Percentiles rank a stretch among this genome's conserved stretches.
Conservation (phyloP, 2,113 vertebrate genomes). For the Petroica traversi region DNA sequence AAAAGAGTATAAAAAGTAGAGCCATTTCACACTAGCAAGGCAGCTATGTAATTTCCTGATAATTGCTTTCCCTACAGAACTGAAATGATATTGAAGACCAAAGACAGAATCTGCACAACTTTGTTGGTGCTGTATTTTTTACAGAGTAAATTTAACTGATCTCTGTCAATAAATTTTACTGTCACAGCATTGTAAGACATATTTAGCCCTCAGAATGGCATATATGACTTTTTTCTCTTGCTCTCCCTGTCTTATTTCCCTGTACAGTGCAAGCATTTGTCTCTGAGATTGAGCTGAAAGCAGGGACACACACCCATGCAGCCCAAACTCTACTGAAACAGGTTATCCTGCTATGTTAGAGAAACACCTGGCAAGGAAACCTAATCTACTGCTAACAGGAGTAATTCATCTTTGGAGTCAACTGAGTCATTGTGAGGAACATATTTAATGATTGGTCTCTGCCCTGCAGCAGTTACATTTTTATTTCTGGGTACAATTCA, state of each 20-base stretch:
- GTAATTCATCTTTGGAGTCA: constrained; percentile 8
- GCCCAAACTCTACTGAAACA: background rate
- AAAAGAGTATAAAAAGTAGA: background rate
- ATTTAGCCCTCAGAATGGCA: background rate
- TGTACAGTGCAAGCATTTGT: background rate
- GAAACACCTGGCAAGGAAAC: background rate
- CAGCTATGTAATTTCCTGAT: background rate
- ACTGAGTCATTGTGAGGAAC: background rate
- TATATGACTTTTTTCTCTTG: background rate
- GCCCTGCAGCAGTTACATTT: constrained; percentile 6
- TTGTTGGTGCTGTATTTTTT: background rate
- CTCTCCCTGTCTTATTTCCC: background rate
- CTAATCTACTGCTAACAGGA: background rate
- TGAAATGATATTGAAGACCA: background rate
- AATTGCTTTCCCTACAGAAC: background rate
- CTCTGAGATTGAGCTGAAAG: background rate
- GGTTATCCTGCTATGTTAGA: background rate
- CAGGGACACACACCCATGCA: background rate
- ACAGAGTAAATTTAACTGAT: constrained; percentile 12
- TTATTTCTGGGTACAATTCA: constrained; percentile 3
- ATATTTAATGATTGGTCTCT: background rate
- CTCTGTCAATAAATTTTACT: background rate
- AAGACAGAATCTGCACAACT: background rate
- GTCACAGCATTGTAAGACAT: background rate
- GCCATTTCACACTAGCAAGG: background rate